A percentile compares a stretch with the other conserved stretches of the same genome.
Evolutionary conservation across 1,140 invertebrate genomes (phyloP).

Genomic region (Trialeurodes vaporariorum): DNA sequence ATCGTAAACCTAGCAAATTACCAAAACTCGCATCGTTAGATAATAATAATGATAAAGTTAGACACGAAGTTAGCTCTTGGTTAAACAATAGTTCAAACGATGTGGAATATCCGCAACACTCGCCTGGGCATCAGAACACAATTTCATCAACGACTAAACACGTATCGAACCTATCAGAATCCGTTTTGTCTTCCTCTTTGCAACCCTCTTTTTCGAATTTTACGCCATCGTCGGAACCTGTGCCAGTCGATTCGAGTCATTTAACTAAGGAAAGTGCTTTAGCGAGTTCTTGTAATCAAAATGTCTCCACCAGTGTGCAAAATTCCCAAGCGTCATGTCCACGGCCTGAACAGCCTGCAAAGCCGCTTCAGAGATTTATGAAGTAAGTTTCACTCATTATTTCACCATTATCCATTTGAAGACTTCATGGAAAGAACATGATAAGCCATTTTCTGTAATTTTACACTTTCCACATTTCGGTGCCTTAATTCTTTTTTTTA

Average conservation of each 20-base stretch:
- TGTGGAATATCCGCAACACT: not conserved
- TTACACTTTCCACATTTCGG: too few species aligned
- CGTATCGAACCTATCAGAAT: not conserved
- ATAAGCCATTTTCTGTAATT: too few species aligned
- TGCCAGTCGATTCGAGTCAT: not conserved
- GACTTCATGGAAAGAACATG: too few species aligned
- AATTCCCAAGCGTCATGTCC: conserved; percentile 1
- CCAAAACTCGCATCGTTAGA: not conserved
- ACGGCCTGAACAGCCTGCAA: not conserved
- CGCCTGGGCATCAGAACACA: not conserved
- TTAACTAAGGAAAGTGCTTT: not conserved
- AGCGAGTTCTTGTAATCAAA: not conserved
- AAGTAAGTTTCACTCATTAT: conserved; percentile 15
- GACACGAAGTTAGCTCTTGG: not conserved
- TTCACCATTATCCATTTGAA: too few species aligned
- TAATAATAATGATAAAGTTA: not conserved
- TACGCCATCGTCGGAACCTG: not conserved
- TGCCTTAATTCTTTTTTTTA: too few species aligned
- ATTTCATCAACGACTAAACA: not conserved
- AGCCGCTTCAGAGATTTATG: conserved; percentile 14
- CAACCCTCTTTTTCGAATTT: not conserved
- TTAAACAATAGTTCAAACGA: not conserved
- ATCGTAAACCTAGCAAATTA: not conserved
- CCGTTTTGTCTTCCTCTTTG: not conserved
- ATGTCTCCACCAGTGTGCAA: conserved; percentile 4